These are phyloP conservation scores for Serripes groenlandicus DNA, from an alignment of 2,888 invertebrate species.

Conservation along the genomic window DNA sequence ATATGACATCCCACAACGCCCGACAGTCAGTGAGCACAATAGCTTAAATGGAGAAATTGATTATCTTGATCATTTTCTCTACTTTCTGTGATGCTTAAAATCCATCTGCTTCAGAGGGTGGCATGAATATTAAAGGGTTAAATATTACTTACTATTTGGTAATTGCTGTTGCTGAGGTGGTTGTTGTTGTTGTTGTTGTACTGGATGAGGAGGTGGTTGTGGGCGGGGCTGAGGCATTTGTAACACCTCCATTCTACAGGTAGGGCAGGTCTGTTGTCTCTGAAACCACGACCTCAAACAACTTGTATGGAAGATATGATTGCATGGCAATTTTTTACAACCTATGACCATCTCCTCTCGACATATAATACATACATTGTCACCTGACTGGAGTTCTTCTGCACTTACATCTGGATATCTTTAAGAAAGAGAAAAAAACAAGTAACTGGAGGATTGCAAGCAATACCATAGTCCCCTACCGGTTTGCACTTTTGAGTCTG, in stretches of 20 bases:
- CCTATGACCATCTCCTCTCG: constrained; percentile 93
- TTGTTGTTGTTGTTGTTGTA: constrained; percentile 64
- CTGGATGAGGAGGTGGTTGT: constrained; percentile 78
- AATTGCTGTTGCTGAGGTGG: constrained; percentile 64
- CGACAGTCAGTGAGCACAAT: no score
- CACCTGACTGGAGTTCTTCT: constrained; percentile 94
- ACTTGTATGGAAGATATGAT: constrained; percentile 99
- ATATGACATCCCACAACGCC: no score
- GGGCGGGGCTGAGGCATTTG: constrained; percentile 85
- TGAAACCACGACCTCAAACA: constrained; percentile 99
- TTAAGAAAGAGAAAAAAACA: no score
- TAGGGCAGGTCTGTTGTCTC: constrained; percentile 99
- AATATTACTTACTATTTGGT: constrained; percentile 72
- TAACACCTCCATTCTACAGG: constrained; percentile 96
- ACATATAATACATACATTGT: constrained; percentile 99
- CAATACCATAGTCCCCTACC: no score
- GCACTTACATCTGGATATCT: constrained; percentile 96
- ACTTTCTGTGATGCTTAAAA: neutral
- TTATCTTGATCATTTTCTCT: neutral
- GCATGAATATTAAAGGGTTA: no score
- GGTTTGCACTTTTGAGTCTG: no score
- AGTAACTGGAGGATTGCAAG: no score
- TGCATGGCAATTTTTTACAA: constrained; percentile 98
- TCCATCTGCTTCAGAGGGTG: no score
- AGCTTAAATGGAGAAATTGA: neutral